Conservation (phyloP, 2,888 invertebrate genomes). For the Agrilus cyanescens region DNA sequence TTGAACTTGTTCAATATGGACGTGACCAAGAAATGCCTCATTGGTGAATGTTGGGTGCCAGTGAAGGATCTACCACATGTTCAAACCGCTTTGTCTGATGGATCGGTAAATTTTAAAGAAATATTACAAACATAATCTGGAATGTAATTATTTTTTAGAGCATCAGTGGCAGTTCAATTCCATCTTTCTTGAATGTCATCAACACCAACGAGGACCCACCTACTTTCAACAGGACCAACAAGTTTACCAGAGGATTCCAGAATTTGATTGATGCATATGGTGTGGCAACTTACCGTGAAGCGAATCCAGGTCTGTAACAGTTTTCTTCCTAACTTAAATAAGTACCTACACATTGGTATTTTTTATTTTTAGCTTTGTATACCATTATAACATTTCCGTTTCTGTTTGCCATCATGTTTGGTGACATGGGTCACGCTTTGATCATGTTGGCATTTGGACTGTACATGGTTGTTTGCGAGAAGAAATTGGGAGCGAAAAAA, state of each 20-base stretch:
- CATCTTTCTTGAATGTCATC: slow-evolving; percentile 87
- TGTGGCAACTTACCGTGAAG: slow-evolving; percentile 83
- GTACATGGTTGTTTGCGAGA: slow-evolving; percentile 74
- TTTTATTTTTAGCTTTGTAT: slow-evolving; percentile 28
- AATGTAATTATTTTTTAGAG: slow-evolving; percentile 37
- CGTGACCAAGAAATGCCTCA: slow-evolving; percentile 78
- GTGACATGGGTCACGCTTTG: slow-evolving; percentile 83
- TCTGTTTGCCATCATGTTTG: slow-evolving; percentile 93
- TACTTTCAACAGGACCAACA: slow-evolving; percentile 84
- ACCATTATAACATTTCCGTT: slow-evolving; percentile 85
- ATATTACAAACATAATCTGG: background rate
- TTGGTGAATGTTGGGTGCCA: slow-evolving; percentile 85
- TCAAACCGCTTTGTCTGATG: slow-evolving; percentile 65
- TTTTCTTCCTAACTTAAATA: background rate
- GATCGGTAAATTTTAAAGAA: slow-evolving; percentile 49
- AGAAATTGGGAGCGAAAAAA: slow-evolving; percentile 56
- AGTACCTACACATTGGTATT: too few species aligned
- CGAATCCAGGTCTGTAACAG: slow-evolving; percentile 60
- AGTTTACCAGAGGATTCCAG: slow-evolving; percentile 88
- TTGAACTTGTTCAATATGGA: slow-evolving; percentile 88
- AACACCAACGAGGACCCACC: slow-evolving; percentile 72
- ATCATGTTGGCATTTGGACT: slow-evolving; percentile 70
- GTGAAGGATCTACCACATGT: slow-evolving; percentile 55
- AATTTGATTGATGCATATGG: slow-evolving; percentile 89
- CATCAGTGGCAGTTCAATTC: slow-evolving; percentile 74